These are phyloP conservation scores for Perca fluviatilis DNA, from an alignment of 2,113 vertebrate genomes.

Conservation along the genomic window DNA sequence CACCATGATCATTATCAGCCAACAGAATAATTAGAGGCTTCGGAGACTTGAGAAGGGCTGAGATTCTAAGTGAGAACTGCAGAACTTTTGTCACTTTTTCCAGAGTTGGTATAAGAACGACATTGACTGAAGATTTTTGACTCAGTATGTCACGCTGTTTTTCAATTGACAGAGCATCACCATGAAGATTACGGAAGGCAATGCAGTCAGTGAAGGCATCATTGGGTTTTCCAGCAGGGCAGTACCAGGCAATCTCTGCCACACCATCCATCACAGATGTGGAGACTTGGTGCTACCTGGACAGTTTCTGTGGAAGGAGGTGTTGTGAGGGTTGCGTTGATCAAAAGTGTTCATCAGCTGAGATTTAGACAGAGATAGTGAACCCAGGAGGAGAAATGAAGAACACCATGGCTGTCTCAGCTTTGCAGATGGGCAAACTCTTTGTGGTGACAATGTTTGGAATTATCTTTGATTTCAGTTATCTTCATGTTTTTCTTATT, in stretches of 20 bases:
- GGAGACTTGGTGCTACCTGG: conserved; percentile 74
- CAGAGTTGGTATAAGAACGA: conserved; percentile 71
- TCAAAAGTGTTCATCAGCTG: conserved; percentile 84
- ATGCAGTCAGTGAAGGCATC: conserved; percentile 82
- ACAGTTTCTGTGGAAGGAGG: conserved; percentile 83
- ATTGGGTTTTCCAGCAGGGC: conserved; percentile 71
- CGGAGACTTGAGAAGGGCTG: conserved; percentile 42
- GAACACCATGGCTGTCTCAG: conserved; percentile 77
- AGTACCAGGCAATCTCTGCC: conserved; percentile 88
- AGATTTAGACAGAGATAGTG: conserved; percentile 84
- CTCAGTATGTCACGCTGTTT: conserved; percentile 73
- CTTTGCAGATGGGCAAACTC: conserved; percentile 67
- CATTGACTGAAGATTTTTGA: conserved; percentile 72
- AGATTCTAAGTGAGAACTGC: conserved; percentile 57
- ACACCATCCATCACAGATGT: conserved; percentile 82
- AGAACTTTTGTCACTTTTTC: conserved; percentile 36
- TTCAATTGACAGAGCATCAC: conserved; percentile 70
- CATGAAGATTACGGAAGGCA: conserved; percentile 83
- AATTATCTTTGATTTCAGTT: conserved; percentile 4
- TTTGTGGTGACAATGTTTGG: conserved; percentile 38
- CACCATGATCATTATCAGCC: conserved; percentile 47
- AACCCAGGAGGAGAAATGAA: conserved; percentile 83
- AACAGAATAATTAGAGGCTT: conserved; percentile 76
- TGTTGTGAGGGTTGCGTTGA: conserved; percentile 66
- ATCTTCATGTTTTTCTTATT: conserved; percentile 82